A percentile compares a stretch with the other conserved stretches of the same genome.
These are phyloP conservation scores for Pseudorhombus dupliciocellatus DNA, from an alignment of 2,113 vertebrate species.

Conservation along the genomic window DNA sequence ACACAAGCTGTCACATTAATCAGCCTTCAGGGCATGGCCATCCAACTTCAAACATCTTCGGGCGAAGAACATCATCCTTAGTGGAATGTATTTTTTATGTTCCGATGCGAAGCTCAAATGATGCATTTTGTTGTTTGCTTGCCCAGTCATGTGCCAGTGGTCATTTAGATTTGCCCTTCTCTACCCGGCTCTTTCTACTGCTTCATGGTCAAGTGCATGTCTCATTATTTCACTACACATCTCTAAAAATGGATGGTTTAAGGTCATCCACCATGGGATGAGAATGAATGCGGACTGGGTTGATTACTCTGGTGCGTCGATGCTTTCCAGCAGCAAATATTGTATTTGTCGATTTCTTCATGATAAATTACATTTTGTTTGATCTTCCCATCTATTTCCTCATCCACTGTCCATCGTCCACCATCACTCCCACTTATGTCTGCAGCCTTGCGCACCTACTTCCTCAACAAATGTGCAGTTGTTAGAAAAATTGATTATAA, in stretches of 20 bases:
- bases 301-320: conserved; percentile 49
- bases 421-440: conserved; percentile 54
- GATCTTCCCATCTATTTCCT: conserved; percentile 30
- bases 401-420: background rate
- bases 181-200: conserved; percentile 18
- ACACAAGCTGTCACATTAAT: conserved; percentile 46
- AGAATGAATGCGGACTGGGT: conserved; percentile 33
- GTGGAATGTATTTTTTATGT: conserved; percentile 54
- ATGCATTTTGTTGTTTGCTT: conserved; percentile 58
- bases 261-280: conserved; percentile 59
- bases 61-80: conserved; percentile 35
- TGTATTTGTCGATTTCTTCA: conserved; percentile 44
- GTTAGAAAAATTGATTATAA: conserved; percentile 48
- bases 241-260: conserved; percentile 56
- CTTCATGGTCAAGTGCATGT: conserved; percentile 53
- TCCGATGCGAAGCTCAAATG: conserved; percentile 41
- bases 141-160: conserved; percentile 37
- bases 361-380: conserved; percentile 53
- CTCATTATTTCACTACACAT: conserved; percentile 64
- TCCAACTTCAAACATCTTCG: conserved; percentile 22
- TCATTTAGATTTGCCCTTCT: conserved; percentile 15
- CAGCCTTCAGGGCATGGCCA: conserved; percentile 12
- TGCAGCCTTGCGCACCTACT: conserved; percentile 23
- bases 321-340: conserved; percentile 44
- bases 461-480: conserved; percentile 56